Base-by-base conservation (phyloP, 2,888 invertebrate genomes). In the Caenorhabditis drosophilae region DNA sequence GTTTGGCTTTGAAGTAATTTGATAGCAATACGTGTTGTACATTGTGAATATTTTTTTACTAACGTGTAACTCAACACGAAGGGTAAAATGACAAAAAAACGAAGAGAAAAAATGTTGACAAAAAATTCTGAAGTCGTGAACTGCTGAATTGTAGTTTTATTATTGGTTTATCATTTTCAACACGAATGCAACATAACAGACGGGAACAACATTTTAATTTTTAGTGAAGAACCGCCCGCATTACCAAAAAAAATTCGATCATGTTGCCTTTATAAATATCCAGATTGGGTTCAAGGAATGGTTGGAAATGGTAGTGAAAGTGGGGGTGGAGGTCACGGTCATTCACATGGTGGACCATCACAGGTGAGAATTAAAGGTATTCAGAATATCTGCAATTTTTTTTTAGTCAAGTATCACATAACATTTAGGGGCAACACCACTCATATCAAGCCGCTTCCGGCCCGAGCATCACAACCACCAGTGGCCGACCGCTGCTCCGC, bases 221-320 rank as follows among this genome's bases (percentile, higher is more conserved):
- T 41, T 47, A 77, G 77, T 16, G 77, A 77, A 55, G 75, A 75
- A 50, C 77, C 77, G 9, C 79, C 77, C 15, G 68, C 74, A 38
- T 54, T 76, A 27, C 75, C 77, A 20, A 77, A 77, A 50, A 79
- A 79, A 54, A 78, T 80, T 40, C 67, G 80, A 36, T 73, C 78
- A 11, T 80, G 80, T 45, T 80, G 80, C 59, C 67, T 80, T 31
- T 76, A 80, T 69, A 80, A 80, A 47, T 80, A 80, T 49, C 80
- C 80, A 35, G 79, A 79, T 35, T 80, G 79, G 80, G 77, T 80
- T n/a, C 79, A 80, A 62, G 73, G 73, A 40, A 71, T 76, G 73
- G 71, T 69, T 31, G 75, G 75, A 34, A 60, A 56, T 61, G 70
- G 67, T 4, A 56, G 61, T 3, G 64, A 51, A 42, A 57, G 58